A percentile compares a stretch with the other conserved stretches of the same genome.
phyloP scores from a whole-genome alignment of 2,113 vertebrate genomes.

The Lepus americanus region DNA sequence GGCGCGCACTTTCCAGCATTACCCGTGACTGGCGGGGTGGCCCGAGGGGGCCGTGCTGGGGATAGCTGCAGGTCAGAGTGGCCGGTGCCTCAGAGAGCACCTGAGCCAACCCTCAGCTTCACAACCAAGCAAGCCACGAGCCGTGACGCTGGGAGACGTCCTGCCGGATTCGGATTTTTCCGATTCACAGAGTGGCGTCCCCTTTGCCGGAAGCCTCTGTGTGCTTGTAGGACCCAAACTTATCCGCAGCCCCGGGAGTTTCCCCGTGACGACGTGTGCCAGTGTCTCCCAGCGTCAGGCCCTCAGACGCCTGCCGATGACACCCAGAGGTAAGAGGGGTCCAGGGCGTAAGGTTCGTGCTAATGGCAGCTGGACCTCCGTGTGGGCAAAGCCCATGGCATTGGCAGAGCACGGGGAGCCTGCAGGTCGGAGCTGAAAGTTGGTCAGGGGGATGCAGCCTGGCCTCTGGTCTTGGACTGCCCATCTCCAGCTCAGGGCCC shows the following conservation, averaged over 20 bases:
- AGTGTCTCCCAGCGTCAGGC: fast-evolving
- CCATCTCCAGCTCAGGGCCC: background rate
- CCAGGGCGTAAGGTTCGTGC: too few species aligned
- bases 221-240: background rate
- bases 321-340: too few species aligned
- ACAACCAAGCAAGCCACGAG: background rate
- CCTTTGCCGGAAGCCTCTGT: background rate
- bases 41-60: too few species aligned
- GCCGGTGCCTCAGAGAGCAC: too few species aligned
- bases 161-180: background rate
- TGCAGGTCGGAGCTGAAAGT: too few species aligned
- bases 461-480: background rate
- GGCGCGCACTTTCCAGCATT: too few species aligned
- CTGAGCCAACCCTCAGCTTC: too few species aligned
- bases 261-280: background rate
- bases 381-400: too few species aligned
- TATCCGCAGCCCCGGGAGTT: fast-evolving
- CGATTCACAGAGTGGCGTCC: background rate
- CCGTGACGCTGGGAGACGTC: fast-evolving
- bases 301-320: background rate
- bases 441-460: background rate
- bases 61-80: too few species aligned
- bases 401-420: too few species aligned
- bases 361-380: too few species aligned
- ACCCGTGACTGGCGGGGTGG: too few species aligned